Base-by-base conservation (phyloP, 1,140 invertebrate species). In the Dendrolimus kikuchii region DNA sequence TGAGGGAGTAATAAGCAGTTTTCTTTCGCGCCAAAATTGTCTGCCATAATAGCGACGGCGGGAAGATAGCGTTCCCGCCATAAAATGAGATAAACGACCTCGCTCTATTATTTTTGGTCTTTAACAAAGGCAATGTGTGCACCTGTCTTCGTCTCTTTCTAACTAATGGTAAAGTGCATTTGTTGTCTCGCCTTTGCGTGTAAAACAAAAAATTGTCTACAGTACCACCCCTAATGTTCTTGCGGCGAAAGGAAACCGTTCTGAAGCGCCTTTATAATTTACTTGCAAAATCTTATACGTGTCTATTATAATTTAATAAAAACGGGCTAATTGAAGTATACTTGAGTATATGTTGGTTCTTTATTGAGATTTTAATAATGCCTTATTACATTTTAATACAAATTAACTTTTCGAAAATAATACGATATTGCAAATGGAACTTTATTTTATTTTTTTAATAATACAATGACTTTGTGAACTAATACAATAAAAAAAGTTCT, bases 81-180 rank as follows among this genome's bases (percentile, higher is more conserved):
- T 84, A 86, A 86, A 86, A 84, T 83, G 83, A 86, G 77, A 86
- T 86, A 86, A 86, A 86, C 83, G 83, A 84, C 79, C 81, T 76
- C 74, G 77, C 77, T 86, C 83, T 86, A 86, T 86, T 86, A 86
- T 86, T 86, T 86, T 84, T 84, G 79, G 76, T 78, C 75, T 80
- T 81, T 81, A 80, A 86, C 81, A 86, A 86, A 77, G 69, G 81
- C 74, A 81, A 81, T 81, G 78, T 83, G 80, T 84, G 77, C 71
- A 81, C 73, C 68, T 80, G 72, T 68, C 62, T 67, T 81, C 68
- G 78, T 84, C 81, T 72, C 78, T 66, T 67, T 86, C 75, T 66
- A 49, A 51, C 79, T 5, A 53, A 51, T 41, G 5, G 55, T 47
- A 49, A 49, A 47, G 44, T 38, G 51, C 37, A 64, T 43, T 53